phyloP scores from a whole-genome alignment of 2,113 vertebrate species.

The Mus spicilegus region DNA sequence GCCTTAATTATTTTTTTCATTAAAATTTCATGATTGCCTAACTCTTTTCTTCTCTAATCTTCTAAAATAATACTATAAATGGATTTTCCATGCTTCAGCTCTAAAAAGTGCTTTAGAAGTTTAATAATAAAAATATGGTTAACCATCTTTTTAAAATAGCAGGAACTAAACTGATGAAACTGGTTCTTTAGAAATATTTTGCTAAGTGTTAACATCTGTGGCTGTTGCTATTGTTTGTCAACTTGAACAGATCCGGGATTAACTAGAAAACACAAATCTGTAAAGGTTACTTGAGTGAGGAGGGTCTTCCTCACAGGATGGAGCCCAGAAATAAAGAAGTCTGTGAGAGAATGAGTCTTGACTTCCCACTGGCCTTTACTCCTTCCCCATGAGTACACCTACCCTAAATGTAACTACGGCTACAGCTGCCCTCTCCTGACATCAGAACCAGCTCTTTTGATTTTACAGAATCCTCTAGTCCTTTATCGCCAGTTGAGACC shows the following conservation, averaged over 20 bases:
- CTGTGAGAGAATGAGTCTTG: background rate
- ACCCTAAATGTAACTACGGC: too few relatives aligned
- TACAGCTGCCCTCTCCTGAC: background rate
- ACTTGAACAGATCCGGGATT: background rate
- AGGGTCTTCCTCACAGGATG: background rate
- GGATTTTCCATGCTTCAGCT: background rate
- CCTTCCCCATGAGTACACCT: background rate
- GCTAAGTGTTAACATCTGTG: background rate
- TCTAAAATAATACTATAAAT: background rate
- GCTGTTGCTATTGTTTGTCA: background rate
- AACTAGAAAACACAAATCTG: background rate
- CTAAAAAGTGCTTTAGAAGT: slow-evolving; percentile 40
- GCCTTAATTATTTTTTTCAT: slow-evolving; percentile 32
- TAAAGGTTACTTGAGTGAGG: background rate
- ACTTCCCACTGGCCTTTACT: background rate
- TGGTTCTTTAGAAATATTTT: slow-evolving; percentile 1
- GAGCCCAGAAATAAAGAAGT: background rate
- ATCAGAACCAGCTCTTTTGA: background rate
- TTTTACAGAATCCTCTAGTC: too few relatives aligned
- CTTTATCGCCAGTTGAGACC: too few relatives aligned
- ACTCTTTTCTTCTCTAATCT: slow-evolving; percentile 39
- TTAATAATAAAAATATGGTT: background rate
- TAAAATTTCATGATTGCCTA: slow-evolving; percentile 43
- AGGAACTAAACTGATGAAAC: background rate
- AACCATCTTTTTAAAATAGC: slow-evolving; percentile 20